Conservation (phyloP, 1,140 invertebrate genomes). For the Brachionus asplanchnoidis region DNA sequence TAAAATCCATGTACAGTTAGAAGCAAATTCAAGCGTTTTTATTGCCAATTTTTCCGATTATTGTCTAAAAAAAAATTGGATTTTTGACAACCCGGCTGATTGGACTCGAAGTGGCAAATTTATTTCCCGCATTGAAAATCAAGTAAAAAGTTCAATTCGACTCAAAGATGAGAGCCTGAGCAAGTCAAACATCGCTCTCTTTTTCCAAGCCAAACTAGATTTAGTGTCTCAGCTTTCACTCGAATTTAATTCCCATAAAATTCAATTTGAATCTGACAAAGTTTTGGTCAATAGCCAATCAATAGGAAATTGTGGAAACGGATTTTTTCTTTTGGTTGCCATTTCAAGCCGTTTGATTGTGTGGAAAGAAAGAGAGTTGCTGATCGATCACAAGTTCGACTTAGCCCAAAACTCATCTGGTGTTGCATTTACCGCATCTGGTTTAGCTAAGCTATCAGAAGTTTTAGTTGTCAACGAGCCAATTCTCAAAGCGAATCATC, state of each 20-base stretch:
- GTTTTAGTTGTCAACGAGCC: background rate
- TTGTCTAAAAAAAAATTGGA: background rate
- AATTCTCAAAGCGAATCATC: background rate
- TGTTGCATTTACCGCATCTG: background rate
- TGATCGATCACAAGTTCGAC: background rate
- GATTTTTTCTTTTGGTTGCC: constrained; percentile 2
- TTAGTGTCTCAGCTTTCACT: background rate
- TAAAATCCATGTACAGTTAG: background rate
- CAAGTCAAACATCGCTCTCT: background rate
- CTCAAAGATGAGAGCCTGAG: background rate
- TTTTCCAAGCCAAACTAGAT: background rate
- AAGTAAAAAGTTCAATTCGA: background rate
- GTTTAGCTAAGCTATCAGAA: background rate
- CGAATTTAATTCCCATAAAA: background rate
- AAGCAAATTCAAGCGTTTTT: background rate
- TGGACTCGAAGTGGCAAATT: background rate
- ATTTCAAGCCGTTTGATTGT: background rate
- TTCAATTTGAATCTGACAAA: background rate
- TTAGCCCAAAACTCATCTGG: background rate
- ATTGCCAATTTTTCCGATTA: background rate
- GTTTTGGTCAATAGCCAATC: background rate
- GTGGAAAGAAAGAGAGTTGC: background rate
- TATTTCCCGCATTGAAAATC: background rate
- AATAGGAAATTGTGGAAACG: background rate
- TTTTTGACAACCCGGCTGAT: background rate